A percentile compares a stretch with the other conserved stretches of the same genome.
phyloP scores from a whole-genome alignment of 2,797 vertebrate species.

The Borostomias antarcticus region DNA sequence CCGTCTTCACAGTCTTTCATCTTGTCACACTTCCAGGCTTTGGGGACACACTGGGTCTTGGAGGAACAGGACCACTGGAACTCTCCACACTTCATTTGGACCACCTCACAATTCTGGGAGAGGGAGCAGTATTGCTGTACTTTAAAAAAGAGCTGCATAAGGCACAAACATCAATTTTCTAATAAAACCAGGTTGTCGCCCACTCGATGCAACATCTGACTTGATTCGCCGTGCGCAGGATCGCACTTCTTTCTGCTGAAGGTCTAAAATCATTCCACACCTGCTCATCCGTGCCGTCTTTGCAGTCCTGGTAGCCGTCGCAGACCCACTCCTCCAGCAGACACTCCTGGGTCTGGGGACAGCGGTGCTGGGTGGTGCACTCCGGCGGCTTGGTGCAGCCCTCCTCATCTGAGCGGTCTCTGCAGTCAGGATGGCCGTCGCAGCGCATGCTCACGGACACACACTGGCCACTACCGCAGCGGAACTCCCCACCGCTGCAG shows the following conservation, averaged over 20 bases:
- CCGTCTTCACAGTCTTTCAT: conserved; percentile 81
- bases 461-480: conserved; percentile 84
- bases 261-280: conserved; percentile 54
- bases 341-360: conserved; percentile 82
- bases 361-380: conserved; percentile 78
- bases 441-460: conserved; percentile 78
- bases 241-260: not conserved
- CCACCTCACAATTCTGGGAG: conserved; percentile 72
- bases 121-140: not conserved
- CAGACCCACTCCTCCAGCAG: conserved; percentile 86
- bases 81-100: conserved; percentile 60
- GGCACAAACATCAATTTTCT: not conserved
- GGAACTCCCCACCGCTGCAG: conserved; percentile 76
- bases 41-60: conserved; percentile 76
- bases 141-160: not conserved
- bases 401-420: conserved; percentile 86
- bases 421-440: conserved; percentile 85
- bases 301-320: conserved; percentile 84
- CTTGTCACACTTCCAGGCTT: conserved; percentile 84
- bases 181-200: not conserved
- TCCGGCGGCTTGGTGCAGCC: conserved; percentile 63
- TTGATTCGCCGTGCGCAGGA: not conserved
- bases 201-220: not conserved
- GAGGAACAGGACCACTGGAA: conserved; percentile 81
- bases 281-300: conserved; percentile 87